Conservation (phyloP, 1,140 invertebrate species). For the Zaprionus capensis region DNA sequence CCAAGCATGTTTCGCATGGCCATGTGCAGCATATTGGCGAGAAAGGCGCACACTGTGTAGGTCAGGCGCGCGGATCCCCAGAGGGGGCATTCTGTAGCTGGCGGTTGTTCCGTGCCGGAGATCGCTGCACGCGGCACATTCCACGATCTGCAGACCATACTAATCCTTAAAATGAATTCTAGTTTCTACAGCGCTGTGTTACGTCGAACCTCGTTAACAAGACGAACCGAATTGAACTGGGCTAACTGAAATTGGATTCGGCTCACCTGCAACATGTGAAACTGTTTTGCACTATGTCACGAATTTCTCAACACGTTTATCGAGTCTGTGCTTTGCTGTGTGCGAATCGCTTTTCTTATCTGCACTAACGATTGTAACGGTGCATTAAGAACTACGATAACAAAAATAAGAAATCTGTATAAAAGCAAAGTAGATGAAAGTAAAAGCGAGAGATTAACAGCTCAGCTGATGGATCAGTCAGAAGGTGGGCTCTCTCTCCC, state of each 20-base stretch:
- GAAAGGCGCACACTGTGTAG: constrained; percentile 72
- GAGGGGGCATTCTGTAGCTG: constrained; percentile 8
- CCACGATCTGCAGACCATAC: constrained; percentile 63
- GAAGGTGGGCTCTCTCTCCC: not conserved
- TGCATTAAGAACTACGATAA: constrained; percentile 39
- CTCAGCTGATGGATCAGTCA: constrained; percentile 20
- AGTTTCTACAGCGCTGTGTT: not conserved
- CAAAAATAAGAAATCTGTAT: constrained; percentile 11
- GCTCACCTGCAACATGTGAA: constrained; percentile 43
- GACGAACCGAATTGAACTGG: constrained; percentile 25
- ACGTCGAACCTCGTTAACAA: not conserved
- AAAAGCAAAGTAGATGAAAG: not conserved
- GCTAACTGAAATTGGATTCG: constrained; percentile 10
- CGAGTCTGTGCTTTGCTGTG: constrained; percentile 10
- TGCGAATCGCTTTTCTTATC: constrained; percentile 44
- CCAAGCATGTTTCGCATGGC: constrained; percentile 70
- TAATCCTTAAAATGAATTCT: not conserved
- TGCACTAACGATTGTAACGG: constrained; percentile 44
- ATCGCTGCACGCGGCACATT: constrained; percentile 45
- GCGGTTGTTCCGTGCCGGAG: not conserved
- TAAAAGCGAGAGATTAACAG: not conserved
- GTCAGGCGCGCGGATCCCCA: constrained; percentile 67
- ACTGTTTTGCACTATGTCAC: constrained; percentile 72
- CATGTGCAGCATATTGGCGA: constrained; percentile 60
- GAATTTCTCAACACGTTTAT: constrained; percentile 57